phyloP scores from a whole-genome alignment of 2,888 invertebrate species.

The Osedax fenrisi region DNA sequence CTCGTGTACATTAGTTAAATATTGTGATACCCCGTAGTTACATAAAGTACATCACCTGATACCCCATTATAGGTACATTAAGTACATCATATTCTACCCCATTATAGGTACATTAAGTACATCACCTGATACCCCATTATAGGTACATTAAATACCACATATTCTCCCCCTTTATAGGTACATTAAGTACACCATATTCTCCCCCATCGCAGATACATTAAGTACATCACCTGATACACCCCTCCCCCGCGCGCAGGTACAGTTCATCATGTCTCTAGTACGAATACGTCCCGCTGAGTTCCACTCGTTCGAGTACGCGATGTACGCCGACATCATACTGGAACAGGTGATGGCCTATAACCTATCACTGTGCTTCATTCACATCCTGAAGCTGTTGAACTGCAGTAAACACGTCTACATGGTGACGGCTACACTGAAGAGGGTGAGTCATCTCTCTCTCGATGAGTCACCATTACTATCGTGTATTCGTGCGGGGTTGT shows the following conservation, averaged over 20 bases:
- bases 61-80: too few species aligned
- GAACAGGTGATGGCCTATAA: not conserved
- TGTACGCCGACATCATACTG: not conserved
- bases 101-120: too few species aligned
- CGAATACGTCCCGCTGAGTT: not conserved
- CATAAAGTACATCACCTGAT: too few species aligned
- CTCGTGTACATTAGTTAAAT: too few species aligned
- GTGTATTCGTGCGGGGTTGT: conserved; percentile 84
- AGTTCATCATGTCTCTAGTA: not conserved
- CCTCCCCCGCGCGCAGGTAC: not conserved
- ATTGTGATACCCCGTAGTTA: too few species aligned
- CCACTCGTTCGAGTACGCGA: conserved; percentile 4
- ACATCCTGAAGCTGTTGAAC: conserved; percentile 10
- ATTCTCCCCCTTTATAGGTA: not conserved
- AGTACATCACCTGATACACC: too few species aligned
- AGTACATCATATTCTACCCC: too few species aligned
- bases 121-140: too few species aligned
- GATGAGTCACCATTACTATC: conserved; percentile 95
- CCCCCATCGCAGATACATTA: not conserved
- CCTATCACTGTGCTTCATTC: conserved; percentile 1
- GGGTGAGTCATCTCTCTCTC: conserved; percentile 49
- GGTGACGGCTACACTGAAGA: conserved; percentile 8
- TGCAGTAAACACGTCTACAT: conserved; percentile 3
- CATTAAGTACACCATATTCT: not conserved
- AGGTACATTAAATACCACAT: too few species aligned